phyloP scores from a whole-genome alignment of 2,113 vertebrate species.

The Meleagris gallopavo region DNA sequence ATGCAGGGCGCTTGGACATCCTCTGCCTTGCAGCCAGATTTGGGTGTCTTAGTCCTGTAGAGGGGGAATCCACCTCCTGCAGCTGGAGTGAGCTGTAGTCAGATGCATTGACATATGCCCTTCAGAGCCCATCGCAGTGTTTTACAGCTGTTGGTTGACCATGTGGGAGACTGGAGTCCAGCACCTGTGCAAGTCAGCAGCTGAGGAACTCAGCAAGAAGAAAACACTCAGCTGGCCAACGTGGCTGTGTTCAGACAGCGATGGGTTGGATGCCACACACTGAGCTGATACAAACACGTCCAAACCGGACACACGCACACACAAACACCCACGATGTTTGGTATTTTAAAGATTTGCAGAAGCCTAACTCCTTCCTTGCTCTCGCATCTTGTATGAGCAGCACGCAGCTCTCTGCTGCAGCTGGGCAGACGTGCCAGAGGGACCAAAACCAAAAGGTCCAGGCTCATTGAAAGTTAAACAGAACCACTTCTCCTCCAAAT shows the following conservation, averaged over 20 bases:
- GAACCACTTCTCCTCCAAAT: neutral
- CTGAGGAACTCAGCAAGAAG: neutral
- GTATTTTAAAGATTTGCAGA: neutral
- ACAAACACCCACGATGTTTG: neutral
- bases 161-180: neutral
- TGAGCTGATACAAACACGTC: rapidly evolving
- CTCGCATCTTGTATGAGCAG: neutral
- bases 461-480: neutral
- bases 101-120: neutral
- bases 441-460: neutral
- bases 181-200: neutral
- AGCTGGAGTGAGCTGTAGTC: neutral
- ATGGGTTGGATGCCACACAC: neutral
- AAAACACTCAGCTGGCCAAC: neutral
- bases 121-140: neutral
- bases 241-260: neutral
- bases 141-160: neutral
- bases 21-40: neutral
- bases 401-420: neutral
- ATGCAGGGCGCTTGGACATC: neutral
- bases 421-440: neutral
- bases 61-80: neutral
- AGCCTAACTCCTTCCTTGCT: neutral
- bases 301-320: neutral
- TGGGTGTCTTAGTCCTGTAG: neutral